Base-by-base conservation (phyloP, 1,140 invertebrate genomes). In the Megalonaias nervosa region DNA sequence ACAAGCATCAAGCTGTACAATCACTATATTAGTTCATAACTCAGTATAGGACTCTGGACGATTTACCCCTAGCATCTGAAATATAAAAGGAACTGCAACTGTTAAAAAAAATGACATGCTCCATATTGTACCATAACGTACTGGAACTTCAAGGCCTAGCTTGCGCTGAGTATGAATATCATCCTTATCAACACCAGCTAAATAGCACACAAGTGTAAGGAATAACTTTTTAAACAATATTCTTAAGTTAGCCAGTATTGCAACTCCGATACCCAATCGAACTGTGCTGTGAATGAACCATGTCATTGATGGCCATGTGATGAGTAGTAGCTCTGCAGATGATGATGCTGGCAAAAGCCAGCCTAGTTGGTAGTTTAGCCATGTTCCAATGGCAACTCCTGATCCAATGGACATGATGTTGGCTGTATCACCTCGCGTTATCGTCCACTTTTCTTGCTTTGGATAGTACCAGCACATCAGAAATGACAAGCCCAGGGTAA, bases 391-490 rank as follows among this genome's bases (percentile, higher is more conserved):
- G 1, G 68, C 26, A 58, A 72, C 55, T 16, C 62, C 59, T 14
- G 70, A 17, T 21, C 48, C 76, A 56, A 78, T 78, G n/a, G 76
- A 78, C 16, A 78, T 71, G 58, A 78, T 78, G 58, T 78, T 78
- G 17, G 76, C 73, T 13, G 76, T 78, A 61, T 78, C 76, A 11
- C 76, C 76, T 56, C 76, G 56, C 14, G 76, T 78, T 16, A 78
- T 74, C 38, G 71, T 78, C 76, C 76, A 78, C n/a, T 64, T 60
- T 56, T 72, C 69, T 1, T 71, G 76, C 38, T 78, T 78, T 2
- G 76, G 76, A 60, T 78, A 78, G 38, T 73, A 78, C 12, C 73
- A 26, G 74, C 76, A 78, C 13, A 66, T 66, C 19, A 78, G 58
- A 11, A 78, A n/a, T 14, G 76, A 71, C 17, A 78, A 60, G 4